Percentiles rank a stretch among this genome's conserved stretches.
These are phyloP conservation scores for Corythoichthys intestinalis DNA, from an alignment of 2,113 vertebrate species.

Conservation along the genomic window DNA sequence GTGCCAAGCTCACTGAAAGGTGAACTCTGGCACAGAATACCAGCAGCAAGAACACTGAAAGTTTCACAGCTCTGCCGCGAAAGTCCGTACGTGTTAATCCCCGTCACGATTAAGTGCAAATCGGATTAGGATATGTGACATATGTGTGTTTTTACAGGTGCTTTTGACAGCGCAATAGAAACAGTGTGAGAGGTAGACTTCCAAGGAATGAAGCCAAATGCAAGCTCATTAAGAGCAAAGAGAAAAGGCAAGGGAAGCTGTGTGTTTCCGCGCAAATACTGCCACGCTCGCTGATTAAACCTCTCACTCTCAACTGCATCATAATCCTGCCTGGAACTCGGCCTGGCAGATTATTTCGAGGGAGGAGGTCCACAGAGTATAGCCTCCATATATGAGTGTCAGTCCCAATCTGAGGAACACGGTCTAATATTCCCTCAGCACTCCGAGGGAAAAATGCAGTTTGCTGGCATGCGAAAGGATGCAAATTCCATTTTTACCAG, in stretches of 20 bases:
- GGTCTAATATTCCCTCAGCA: constrained; percentile 42
- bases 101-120: constrained; percentile 71
- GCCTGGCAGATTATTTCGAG: constrained; percentile 22
- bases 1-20: constrained; percentile 33
- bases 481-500: constrained; percentile 83
- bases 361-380: constrained; percentile 7
- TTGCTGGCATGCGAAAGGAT: constrained; percentile 23
- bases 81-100: constrained; percentile 65
- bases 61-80: constrained; percentile 57
- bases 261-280: constrained; percentile 63
- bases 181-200: constrained; percentile 50
- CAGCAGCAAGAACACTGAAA: constrained; percentile 27
- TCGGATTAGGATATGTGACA: constrained; percentile 66
- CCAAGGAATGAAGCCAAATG: constrained; percentile 60
- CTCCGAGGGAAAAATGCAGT: constrained; percentile 30
- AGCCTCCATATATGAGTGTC: constrained; percentile 39
- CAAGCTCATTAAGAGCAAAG: constrained; percentile 65
- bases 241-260: constrained; percentile 56
- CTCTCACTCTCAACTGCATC: constrained; percentile 56
- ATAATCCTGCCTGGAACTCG: constrained; percentile 65
- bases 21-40: constrained; percentile 55
- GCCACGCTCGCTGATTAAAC: constrained; percentile 64
- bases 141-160: constrained; percentile 60
- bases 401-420: constrained; percentile 45
- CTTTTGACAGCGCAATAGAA: constrained; percentile 61